Base-by-base conservation (phyloP, 2,113 vertebrate species). In the Chloropsis cyanopogon region DNA sequence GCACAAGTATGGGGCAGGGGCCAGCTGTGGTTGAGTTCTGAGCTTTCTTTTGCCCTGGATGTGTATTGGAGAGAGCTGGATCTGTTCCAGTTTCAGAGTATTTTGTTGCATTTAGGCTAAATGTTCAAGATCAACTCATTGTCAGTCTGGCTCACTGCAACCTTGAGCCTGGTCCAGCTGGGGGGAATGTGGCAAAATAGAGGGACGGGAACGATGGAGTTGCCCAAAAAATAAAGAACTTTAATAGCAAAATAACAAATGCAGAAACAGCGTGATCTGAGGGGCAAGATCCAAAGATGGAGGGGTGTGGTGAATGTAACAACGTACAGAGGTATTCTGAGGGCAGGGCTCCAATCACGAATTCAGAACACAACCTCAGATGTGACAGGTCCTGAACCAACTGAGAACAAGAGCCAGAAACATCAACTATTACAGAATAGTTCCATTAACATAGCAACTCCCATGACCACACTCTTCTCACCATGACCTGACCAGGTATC, bases 141-240 rank as follows among this genome's bases (percentile, higher is more conserved):
- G 57, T 26, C 7, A 39, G 24, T 60, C 11, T 0, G 0, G 57
- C n/a, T 59, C 15, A 5, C 57, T 37, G 23, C 12, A n/a, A 59
- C 57, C n/a, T 33, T 1, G 14, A 59, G 57, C 22, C n/a, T 5
- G 4, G n/a, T 37, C 14, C 57, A 35, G 57, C 0, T 0, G n/a
- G 1, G 57, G n/a, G 24, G 24, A 37, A 23, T 6, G 2, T 26
- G 35, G 24, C 15, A 26, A 37, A 60, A 26, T 11, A 37, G 24
- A 37, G 57, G 57, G 35, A 60, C 26, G 24, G 35, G 10, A 60
- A 37, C 26, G 57, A 37, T 37, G 57, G 57, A 26, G 7, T 12
- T 37, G 5, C 57, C 23, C 17, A 15, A 37, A 26, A 37, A 60
- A 26, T 11, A 60, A 24, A 60, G 57, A 26, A 60, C 11, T 12